Percentiles rank a stretch among this genome's conserved stretches.
These are phyloP conservation scores for Amazona vittata DNA, from an alignment of 2,113 vertebrate species.

Conservation along the genomic window DNA sequence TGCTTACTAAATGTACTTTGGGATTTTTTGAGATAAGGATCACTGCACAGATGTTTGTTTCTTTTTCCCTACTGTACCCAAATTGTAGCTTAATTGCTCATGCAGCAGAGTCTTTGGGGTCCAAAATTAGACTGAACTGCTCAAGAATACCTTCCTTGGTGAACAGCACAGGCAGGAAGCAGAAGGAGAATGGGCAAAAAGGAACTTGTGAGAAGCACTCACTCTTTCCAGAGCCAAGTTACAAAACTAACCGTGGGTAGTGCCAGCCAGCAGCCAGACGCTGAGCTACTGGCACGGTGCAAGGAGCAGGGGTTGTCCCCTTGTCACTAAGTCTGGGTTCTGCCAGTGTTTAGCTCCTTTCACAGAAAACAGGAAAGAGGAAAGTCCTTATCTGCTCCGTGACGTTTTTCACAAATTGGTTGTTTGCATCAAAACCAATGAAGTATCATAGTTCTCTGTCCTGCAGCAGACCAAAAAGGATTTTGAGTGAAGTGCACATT, in stretches of 20 bases:
- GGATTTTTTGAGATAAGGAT: not conserved
- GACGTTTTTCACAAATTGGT: not conserved
- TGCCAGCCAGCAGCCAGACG: not conserved
- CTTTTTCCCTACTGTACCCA: not conserved
- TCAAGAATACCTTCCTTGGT: not conserved
- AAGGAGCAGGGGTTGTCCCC: not conserved
- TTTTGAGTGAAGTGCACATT: not conserved
- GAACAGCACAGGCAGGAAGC: not conserved
- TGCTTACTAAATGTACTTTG: not conserved
- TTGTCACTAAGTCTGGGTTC: accelerated
- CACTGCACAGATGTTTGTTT: not conserved
- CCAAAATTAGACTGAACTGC: not conserved
- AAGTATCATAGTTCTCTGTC: not conserved
- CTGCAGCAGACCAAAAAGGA: not conserved
- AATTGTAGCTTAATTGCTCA: not conserved
- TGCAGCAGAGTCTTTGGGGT: not conserved
- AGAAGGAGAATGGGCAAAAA: not conserved
- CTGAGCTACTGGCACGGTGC: not conserved
- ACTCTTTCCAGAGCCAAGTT: not conserved
- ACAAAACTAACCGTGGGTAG: not conserved
- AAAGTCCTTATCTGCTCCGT: not conserved
- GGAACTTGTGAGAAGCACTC: not conserved
- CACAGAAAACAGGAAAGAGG: not conserved
- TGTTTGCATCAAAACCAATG: not conserved
- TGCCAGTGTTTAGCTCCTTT: not conserved